Percentiles rank a stretch among this genome's conserved stretches.
These are phyloP conservation scores for Drosophila prosaltans DNA, from an alignment of 1,140 invertebrate genomes.

Conservation along the genomic window DNA sequence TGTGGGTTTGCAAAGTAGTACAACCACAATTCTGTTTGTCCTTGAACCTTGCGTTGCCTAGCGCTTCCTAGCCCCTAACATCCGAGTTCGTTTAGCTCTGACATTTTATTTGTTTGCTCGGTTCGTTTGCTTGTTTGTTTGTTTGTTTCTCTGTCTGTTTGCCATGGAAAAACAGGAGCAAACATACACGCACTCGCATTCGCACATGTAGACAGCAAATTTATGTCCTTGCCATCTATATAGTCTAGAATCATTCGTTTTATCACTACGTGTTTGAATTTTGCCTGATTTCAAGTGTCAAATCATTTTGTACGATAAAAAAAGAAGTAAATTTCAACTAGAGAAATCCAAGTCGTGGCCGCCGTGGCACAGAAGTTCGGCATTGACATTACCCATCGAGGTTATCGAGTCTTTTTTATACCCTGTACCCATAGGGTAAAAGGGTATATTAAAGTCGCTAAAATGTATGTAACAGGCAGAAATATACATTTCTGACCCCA, in stretches of 20 bases:
- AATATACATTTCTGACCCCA: too few relatives aligned
- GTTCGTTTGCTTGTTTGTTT: slow-evolving; percentile 41
- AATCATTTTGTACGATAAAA: neutral
- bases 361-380: neutral
- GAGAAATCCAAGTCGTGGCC: neutral
- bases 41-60: slow-evolving; percentile 57
- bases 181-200: slow-evolving; percentile 16
- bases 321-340: neutral
- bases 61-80: slow-evolving; percentile 11
- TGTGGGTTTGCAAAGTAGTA: slow-evolving; percentile 50
- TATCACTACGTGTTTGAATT: slow-evolving; percentile 33
- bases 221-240: slow-evolving; percentile 52
- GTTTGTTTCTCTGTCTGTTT: slow-evolving; percentile 9
- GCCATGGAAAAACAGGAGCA: neutral
- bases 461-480: too few relatives aligned
- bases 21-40: slow-evolving; percentile 63
- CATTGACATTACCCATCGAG: slow-evolving; percentile 6
- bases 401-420: neutral
- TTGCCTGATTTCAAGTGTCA: slow-evolving; percentile 46
- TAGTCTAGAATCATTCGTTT: slow-evolving; percentile 40
- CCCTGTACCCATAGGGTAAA: too few relatives aligned
- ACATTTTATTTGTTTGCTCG: slow-evolving; percentile 68
- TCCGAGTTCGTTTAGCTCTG: slow-evolving; percentile 19
- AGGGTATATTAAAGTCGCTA: too few relatives aligned
- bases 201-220: slow-evolving; percentile 42